Percentiles rank a stretch among this genome's conserved stretches.
These are phyloP conservation scores for Nezara viridula DNA, from an alignment of 2,888 invertebrate species.

Conservation along the genomic window DNA sequence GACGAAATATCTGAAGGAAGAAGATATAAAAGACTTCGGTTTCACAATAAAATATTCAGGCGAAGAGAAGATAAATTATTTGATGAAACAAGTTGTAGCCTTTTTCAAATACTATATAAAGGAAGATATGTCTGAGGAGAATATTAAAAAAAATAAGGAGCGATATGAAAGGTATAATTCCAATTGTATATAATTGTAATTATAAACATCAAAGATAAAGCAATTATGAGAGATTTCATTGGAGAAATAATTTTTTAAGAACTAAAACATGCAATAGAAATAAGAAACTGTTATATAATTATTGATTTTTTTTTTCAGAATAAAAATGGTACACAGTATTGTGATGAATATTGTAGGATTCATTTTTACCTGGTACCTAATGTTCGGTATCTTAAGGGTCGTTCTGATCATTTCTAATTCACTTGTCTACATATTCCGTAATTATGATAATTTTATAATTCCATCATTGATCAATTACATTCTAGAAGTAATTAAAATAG, in stretches of 20 bases:
- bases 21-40: neutral
- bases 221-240: no score
- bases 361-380: neutral
- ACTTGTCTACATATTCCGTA: neutral
- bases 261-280: no score
- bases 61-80: neutral
- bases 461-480: neutral
- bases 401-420: neutral
- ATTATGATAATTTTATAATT: neutral
- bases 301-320: neutral
- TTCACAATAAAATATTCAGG: neutral
- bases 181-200: neutral
- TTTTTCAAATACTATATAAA: neutral
- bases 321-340: neutral
- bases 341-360: neutral
- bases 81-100: neutral
- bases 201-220: no score
- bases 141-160: neutral
- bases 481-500: no score
- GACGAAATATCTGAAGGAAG: neutral
- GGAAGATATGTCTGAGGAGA: slow-evolving; percentile 35
- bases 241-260: no score
- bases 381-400: neutral
- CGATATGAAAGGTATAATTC: neutral
- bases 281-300: no score